These are phyloP conservation scores for Pipistrellus nathusii DNA, from an alignment of 2,797 vertebrate genomes.

Conservation along the genomic window DNA sequence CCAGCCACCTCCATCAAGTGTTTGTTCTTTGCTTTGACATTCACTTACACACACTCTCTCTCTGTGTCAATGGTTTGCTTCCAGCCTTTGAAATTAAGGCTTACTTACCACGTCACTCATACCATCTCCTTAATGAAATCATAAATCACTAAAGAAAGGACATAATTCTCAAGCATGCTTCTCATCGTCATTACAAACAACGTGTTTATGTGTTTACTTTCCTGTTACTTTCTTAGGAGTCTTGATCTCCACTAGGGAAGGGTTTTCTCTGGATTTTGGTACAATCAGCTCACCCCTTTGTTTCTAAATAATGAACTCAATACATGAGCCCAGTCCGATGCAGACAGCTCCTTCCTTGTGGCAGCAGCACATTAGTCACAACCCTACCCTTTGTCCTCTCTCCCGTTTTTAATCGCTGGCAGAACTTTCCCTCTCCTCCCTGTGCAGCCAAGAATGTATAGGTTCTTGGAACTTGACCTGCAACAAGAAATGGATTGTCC, in stretches of 20 bases:
- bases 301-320: constrained; percentile 47
- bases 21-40: neutral
- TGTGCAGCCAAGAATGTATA: constrained; percentile 39
- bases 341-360: neutral
- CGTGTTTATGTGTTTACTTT: neutral
- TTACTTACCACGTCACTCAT: neutral
- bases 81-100: neutral
- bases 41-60: neutral
- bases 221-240: neutral
- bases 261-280: neutral
- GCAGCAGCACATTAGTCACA: neutral
- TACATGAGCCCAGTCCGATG: neutral
- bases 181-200: neutral
- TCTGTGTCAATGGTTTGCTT: neutral
- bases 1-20: neutral
- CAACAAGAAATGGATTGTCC: constrained; percentile 36
- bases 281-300: neutral
- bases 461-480: neutral
- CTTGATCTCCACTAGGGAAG: neutral
- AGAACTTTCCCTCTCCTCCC: constrained; percentile 16
- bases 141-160: neutral
- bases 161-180: neutral
- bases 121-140: neutral
- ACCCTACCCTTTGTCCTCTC: neutral
- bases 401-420: constrained; percentile 58